A percentile compares a stretch with the other conserved stretches of the same genome.
phyloP scores from a whole-genome alignment of 2,113 vertebrate species.

The Etia nguti region DNA sequence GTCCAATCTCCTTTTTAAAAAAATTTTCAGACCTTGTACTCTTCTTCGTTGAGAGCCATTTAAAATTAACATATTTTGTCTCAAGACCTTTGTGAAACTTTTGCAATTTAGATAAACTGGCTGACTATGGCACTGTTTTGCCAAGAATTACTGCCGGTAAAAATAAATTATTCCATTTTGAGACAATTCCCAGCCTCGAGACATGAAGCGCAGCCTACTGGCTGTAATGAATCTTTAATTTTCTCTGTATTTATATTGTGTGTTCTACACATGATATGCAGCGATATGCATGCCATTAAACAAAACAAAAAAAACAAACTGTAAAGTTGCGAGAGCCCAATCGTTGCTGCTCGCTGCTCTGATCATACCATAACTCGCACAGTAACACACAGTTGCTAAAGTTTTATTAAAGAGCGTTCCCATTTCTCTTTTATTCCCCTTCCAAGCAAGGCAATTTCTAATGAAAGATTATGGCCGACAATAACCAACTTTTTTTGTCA shows the following conservation, averaged over 20 bases:
- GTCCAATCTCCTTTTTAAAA: not conserved
- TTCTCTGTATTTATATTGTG: not conserved
- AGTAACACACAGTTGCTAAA: not conserved
- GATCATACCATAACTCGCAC: not conserved
- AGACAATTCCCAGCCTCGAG: not conserved
- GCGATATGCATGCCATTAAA: not conserved
- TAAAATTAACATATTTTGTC: not conserved
- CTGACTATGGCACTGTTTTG: not conserved
- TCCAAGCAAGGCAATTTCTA: not conserved
- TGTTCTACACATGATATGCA: not conserved
- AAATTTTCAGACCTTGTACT: not conserved
- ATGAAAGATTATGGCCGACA: not conserved
- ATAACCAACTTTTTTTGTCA: not conserved
- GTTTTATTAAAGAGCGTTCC: not conserved
- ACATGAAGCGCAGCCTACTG: accelerated
- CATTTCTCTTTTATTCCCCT: not conserved
- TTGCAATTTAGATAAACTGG: not conserved
- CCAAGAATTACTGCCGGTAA: not conserved
- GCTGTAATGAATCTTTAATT: not conserved
- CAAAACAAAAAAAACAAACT: not conserved
- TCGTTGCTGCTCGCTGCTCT: not conserved
- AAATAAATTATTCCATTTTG: not conserved
- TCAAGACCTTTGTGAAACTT: not conserved
- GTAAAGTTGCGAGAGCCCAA: not conserved
- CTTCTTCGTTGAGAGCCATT: not conserved